phyloP scores from a whole-genome alignment of 2,113 vertebrate species.

The Pterocles burchelli region DNA sequence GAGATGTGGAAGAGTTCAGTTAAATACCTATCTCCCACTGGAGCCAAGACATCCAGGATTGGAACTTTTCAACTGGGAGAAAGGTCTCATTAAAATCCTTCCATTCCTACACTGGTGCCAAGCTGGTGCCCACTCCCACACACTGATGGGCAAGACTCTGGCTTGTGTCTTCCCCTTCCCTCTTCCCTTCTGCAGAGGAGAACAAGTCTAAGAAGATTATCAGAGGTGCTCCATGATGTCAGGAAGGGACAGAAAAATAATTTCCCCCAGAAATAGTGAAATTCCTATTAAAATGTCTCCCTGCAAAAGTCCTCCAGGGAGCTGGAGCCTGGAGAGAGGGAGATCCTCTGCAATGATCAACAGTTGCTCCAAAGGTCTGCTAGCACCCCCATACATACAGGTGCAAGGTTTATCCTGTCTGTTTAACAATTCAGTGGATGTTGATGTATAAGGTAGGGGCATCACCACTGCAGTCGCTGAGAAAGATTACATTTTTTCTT shows the following conservation, averaged over 20 bases:
- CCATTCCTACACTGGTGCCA: neutral
- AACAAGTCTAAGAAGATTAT: neutral
- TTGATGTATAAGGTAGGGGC: neutral
- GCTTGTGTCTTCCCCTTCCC: neutral
- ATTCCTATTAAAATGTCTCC: neutral
- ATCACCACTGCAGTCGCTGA: neutral
- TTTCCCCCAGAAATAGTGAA: neutral
- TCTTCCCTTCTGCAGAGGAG: neutral
- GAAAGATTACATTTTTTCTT: neutral
- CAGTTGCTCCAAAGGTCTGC: neutral
- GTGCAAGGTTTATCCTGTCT: neutral
- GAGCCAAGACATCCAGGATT: neutral
- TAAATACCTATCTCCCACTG: neutral
- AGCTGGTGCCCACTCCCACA: neutral
- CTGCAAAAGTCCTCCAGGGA: neutral
- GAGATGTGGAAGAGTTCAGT: neutral
- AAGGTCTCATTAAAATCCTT: neutral
- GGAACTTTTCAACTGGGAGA: neutral
- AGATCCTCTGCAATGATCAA: neutral
- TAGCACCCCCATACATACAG: neutral
- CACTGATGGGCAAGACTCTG: neutral
- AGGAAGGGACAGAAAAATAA: neutral
- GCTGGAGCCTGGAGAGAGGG: neutral
- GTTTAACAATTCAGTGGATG: neutral
- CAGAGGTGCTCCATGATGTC: neutral